Percentiles rank a stretch among this genome's conserved stretches.
Conservation (phyloP, 2,113 vertebrate genomes). For the Sisor rabdophorus region DNA sequence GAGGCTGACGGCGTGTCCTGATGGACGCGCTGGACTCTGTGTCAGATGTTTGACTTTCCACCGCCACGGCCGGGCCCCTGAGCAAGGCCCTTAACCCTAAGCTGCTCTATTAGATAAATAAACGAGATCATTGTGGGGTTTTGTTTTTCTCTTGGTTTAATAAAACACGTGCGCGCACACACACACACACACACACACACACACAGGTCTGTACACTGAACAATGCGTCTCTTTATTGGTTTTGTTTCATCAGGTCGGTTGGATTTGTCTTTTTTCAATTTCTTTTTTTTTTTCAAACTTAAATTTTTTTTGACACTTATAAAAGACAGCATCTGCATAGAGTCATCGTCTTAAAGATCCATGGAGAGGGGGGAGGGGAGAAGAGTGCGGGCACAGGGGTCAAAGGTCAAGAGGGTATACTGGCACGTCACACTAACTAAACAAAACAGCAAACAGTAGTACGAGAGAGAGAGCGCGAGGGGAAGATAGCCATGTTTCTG, state of each 20-base stretch:
- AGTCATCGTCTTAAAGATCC: conserved; percentile 82
- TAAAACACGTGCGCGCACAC: too few species aligned
- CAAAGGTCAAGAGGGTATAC: conserved; percentile 58
- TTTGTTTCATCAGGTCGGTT: conserved; percentile 73
- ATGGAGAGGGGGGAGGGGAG: conserved; percentile 53
- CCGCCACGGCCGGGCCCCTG: too few species aligned
- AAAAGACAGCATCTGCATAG: conserved; percentile 83
- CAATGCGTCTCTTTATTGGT: conserved; percentile 71
- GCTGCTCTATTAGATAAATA: too few species aligned
- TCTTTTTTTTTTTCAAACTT: conserved; percentile 68
- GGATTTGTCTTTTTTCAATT: conserved; percentile 63
- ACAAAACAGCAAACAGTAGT: conserved; percentile 78
- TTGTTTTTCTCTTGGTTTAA: not conserved
- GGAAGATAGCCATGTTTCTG: conserved; percentile 63
- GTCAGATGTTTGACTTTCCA: too few species aligned
- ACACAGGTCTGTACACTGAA: conserved; percentile 65
- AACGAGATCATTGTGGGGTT: not conserved
- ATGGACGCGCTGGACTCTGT: too few species aligned
- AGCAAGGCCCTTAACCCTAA: too few species aligned
- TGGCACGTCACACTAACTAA: conserved; percentile 76
- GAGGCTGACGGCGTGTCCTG: not conserved
- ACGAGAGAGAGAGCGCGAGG: conserved; percentile 53
- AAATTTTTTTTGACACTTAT: conserved; percentile 79
- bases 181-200: not conserved
- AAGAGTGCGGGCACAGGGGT: conserved; percentile 34